Conservation (phyloP, 2,113 vertebrate species). For the Mormyrus lacerda region DNA sequence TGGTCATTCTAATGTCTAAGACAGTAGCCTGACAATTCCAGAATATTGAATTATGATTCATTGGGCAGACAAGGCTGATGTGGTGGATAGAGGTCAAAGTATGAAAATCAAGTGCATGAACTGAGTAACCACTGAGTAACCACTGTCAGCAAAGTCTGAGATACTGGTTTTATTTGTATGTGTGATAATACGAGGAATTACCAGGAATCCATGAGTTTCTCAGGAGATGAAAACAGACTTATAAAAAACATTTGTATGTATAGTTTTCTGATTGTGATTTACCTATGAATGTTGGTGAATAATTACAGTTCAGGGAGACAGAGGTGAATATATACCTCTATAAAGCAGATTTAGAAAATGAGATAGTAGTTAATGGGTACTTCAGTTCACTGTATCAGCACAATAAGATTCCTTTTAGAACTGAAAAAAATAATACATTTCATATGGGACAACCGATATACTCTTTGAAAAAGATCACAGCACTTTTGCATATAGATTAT, state of each 20-base stretch:
- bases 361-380: background rate
- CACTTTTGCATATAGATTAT: background rate
- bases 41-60: background rate
- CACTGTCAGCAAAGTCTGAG: background rate
- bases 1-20: background rate
- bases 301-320: background rate
- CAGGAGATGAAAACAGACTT: background rate
- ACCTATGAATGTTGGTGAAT: background rate
- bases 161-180: background rate
- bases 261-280: background rate
- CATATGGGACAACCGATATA: background rate
- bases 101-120: too few relatives aligned
- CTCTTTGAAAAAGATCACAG: background rate
- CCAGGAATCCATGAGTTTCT: background rate
- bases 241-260: background rate
- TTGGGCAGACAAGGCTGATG: background rate
- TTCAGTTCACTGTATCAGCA: background rate
- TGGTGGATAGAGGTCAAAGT: background rate
- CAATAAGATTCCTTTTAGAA: background rate
- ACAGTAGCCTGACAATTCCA: background rate
- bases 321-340: background rate
- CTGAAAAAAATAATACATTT: background rate
- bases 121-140: too few relatives aligned
- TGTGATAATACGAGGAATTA: background rate
- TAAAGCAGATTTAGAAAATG: background rate